Percentiles rank a stretch among this genome's conserved stretches.
phyloP scores from a whole-genome alignment of 2,113 vertebrate genomes.

The Dipodomys stephensi region DNA sequence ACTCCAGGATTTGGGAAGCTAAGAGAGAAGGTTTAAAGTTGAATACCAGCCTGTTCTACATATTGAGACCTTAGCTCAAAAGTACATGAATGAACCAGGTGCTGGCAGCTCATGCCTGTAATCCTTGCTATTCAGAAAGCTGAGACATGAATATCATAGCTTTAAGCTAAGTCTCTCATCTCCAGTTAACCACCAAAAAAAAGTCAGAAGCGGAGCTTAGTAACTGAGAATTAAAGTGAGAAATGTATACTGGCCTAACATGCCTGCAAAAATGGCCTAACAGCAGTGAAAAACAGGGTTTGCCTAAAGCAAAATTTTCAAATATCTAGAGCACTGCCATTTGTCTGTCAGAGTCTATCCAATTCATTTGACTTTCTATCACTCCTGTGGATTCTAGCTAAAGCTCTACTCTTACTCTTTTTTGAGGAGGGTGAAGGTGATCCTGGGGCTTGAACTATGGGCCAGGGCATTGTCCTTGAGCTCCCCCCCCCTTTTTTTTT shows the following conservation, averaged over 20 bases:
- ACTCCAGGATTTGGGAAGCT: neutral
- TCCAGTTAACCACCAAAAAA: too few relatives aligned
- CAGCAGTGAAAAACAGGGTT: conserved; percentile 39
- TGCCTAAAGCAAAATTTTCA: conserved; percentile 47
- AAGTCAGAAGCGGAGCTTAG: neutral
- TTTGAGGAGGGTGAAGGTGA: too few relatives aligned
- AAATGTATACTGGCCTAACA: neutral
- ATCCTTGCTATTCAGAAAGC: too few relatives aligned
- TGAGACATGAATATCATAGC: too few relatives aligned
- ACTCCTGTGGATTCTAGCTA: neutral
- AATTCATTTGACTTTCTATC: conserved; percentile 23
- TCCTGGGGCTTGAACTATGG: too few relatives aligned
- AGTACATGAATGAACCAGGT: too few relatives aligned
- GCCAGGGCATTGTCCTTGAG: too few relatives aligned
- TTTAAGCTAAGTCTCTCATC: too few relatives aligned
- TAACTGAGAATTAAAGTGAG: neutral
- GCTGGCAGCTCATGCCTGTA: too few relatives aligned
- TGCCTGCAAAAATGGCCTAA: neutral
- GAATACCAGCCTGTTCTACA: neutral
- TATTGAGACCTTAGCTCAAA: too few relatives aligned
- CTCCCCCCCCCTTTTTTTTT: too few relatives aligned
- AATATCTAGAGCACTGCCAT: conserved; percentile 1
- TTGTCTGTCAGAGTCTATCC: neutral
- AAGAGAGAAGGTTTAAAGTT: neutral
- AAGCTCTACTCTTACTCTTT: neutral